Percentiles rank a stretch among this genome's conserved stretches.
phyloP scores from a whole-genome alignment of 2,113 vertebrate genomes.

The Podarcis raffonei region DNA sequence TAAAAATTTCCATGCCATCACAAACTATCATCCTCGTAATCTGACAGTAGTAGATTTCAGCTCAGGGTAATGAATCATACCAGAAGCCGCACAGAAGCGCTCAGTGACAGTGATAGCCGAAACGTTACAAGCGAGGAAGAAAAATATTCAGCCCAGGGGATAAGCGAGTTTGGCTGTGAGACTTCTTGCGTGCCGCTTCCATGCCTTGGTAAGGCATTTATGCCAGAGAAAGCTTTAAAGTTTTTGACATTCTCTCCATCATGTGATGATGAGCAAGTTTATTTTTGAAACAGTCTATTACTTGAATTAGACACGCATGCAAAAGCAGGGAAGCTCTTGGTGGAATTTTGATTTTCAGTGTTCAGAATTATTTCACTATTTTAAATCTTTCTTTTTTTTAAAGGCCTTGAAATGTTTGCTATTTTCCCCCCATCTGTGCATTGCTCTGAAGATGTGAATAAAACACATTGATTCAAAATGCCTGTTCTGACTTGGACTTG shows the following conservation, averaged over 20 bases:
- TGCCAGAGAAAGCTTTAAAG: constrained; percentile 52
- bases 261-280: constrained; percentile 45
- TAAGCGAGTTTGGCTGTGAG: constrained; percentile 45
- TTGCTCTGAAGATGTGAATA: constrained; percentile 66
- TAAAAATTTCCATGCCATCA: background rate
- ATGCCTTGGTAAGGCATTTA: constrained; percentile 44
- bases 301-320: constrained; percentile 36
- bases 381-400: constrained; percentile 18
- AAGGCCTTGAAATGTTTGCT: constrained; percentile 21
- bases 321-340: background rate
- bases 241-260: constrained; percentile 45
- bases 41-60: constrained; percentile 25
- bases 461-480: constrained; percentile 43
- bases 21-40: background rate
- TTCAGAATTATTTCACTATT: constrained; percentile 35
- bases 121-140: background rate
- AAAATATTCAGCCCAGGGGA: constrained; percentile 13
- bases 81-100: background rate
- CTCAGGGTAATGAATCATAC: constrained; percentile 17
- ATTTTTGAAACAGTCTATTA: constrained; percentile 29
- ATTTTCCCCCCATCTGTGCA: constrained; percentile 43
- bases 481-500: background rate
- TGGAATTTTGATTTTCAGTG: background rate
- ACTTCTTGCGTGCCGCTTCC: constrained; percentile 51
- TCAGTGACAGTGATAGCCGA: fast-evolving